A percentile compares a stretch with the other conserved stretches of the same genome.
Conservation (phyloP, 2,888 invertebrate species). For the Lycaena phlaeas region DNA sequence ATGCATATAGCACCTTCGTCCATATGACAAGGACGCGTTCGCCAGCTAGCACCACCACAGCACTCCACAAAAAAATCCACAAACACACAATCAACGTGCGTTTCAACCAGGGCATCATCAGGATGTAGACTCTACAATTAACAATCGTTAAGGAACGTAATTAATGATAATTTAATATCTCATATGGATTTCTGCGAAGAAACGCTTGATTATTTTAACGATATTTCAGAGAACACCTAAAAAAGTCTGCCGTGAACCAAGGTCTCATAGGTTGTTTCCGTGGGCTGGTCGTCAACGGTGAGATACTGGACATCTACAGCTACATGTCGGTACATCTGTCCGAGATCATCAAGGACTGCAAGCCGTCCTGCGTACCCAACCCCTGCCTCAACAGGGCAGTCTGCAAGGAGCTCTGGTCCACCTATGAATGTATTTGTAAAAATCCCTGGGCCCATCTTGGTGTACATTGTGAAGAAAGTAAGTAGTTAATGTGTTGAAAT, state of each 20-base stretch:
- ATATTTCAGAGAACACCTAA: slow-evolving; percentile 80
- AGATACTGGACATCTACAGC: slow-evolving; percentile 91
- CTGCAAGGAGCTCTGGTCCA: slow-evolving; percentile 94
- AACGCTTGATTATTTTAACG: too few species aligned
- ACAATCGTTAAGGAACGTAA: too few species aligned
- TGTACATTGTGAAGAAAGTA: slow-evolving; percentile 91
- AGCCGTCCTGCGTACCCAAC: slow-evolving; percentile 94
- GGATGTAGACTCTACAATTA: too few species aligned
- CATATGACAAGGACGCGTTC: too few species aligned
- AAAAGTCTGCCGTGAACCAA: slow-evolving; percentile 87
- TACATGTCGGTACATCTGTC: slow-evolving; percentile 93
- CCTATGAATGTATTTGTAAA: slow-evolving; percentile 92
- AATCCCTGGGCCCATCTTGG: slow-evolving; percentile 96
- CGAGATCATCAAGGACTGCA: slow-evolving; percentile 94
- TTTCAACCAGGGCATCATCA: too few species aligned
- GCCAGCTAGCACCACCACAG: too few species aligned
- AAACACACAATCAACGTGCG: too few species aligned
- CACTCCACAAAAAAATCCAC: too few species aligned
- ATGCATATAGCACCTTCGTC: too few species aligned
- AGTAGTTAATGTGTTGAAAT: too few species aligned
- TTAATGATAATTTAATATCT: too few species aligned
- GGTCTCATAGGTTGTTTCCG: slow-evolving; percentile 95
- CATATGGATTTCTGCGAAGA: too few species aligned
- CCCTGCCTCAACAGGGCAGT: slow-evolving; percentile 93
- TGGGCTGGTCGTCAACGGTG: slow-evolving; percentile 92